Evolutionary conservation across 2,113 vertebrate genomes (phyloP).

Genomic region (Gobius niger): DNA sequence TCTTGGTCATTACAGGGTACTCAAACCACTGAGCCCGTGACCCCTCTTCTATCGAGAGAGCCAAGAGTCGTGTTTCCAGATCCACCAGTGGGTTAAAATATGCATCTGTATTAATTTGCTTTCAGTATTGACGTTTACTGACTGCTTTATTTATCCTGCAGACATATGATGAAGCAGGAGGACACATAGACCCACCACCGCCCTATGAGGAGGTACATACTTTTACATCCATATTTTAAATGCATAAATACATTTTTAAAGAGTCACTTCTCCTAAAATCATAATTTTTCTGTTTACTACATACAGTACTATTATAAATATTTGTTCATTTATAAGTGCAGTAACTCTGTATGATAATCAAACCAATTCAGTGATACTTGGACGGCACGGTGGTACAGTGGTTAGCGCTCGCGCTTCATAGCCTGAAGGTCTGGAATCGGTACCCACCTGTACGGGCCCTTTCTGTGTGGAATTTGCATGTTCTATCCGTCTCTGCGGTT

Average conservation of each 20-base stretch:
- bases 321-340: no score
- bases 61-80: background rate
- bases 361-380: background rate
- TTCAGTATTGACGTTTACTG: background rate
- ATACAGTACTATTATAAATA: no score
- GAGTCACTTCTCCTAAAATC: no score
- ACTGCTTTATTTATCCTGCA: constrained; percentile 1
- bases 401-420: no score
- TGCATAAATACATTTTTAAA: background rate
- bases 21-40: constrained; percentile 13
- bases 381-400: no score
- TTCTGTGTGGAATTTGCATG: no score
- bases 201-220: constrained; percentile 15
- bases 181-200: background rate
- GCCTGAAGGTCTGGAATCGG: no score
- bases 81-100: constrained; percentile 27
- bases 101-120: background rate
- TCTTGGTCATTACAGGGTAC: constrained; percentile 14
- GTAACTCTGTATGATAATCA: no score
- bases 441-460: no score
- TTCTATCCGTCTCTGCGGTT: no score
- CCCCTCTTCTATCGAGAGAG: background rate
- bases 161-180: background rate
- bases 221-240: no score
- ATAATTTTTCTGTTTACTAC: no score